Conservation (phyloP, 2,888 invertebrate species). For the Timandra comae region DNA sequence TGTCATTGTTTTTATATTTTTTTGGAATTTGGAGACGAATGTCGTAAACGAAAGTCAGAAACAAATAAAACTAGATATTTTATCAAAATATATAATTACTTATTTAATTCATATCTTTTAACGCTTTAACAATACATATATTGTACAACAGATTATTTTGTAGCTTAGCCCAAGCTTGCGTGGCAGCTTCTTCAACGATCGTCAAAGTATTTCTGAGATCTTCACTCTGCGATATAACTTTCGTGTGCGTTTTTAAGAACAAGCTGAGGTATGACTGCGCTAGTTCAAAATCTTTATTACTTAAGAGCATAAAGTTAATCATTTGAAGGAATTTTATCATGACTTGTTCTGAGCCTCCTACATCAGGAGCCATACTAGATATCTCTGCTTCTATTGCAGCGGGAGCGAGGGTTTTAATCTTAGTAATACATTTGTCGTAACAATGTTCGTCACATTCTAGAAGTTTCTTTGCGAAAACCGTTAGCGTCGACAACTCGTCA, state of each 20-base stretch:
- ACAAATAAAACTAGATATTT: no score
- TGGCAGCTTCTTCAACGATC: conserved; percentile 77
- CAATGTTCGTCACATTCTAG: conserved; percentile 66
- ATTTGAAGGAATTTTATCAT: conserved; percentile 88
- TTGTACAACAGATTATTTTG: conserved; percentile 84
- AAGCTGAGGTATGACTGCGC: conserved; percentile 92
- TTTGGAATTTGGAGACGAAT: no score
- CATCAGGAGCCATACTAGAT: conserved; percentile 84
- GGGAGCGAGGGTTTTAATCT: conserved; percentile 83
- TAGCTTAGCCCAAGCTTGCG: conserved; percentile 80
- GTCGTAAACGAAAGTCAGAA: no score
- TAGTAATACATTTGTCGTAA: conserved; percentile 77
- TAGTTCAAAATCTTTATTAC: conserved; percentile 90
- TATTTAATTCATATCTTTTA: conserved; percentile 77
- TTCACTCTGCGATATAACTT: conserved; percentile 72
- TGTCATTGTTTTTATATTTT: no score
- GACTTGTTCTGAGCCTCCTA: conserved; percentile 81
- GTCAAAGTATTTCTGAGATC: conserved; percentile 74
- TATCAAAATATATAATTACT: no score
- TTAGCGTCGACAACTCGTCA: conserved; percentile 79
- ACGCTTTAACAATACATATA: conserved; percentile 84
- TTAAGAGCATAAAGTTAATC: conserved; percentile 81
- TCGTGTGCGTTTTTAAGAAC: conserved; percentile 89
- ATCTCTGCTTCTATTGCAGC: conserved; percentile 93
- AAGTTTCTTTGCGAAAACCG: conserved; percentile 81